Percentiles rank a stretch among this genome's conserved stretches.
Evolutionary conservation across 2,888 invertebrate genomes (phyloP).

Genomic region (Junonia oenone): DNA sequence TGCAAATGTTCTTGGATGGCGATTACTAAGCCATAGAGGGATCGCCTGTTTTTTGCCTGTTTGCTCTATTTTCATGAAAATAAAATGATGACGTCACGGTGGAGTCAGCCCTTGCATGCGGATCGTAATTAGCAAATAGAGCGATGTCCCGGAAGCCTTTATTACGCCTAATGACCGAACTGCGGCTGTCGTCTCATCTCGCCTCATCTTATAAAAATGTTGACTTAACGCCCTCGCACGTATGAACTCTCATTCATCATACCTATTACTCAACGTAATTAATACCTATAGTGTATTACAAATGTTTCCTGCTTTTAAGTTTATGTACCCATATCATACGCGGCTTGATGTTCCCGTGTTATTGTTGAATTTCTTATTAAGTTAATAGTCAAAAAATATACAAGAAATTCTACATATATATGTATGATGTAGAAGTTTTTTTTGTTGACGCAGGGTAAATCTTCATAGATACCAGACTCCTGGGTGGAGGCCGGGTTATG

Average conservation of each 20-base stretch:
- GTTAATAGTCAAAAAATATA: too few species aligned
- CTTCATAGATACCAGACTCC: too few species aligned
- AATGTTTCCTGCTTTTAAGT: not conserved
- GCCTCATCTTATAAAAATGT: slow-evolving; percentile 31
- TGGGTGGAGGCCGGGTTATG: too few species aligned
- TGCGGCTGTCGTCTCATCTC: slow-evolving; percentile 21
- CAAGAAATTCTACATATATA: too few species aligned
- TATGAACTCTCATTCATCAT: not conserved
- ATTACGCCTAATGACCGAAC: slow-evolving; percentile 50
- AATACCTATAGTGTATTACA: not conserved
- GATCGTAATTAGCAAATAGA: slow-evolving; percentile 56
- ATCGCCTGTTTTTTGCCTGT: too few species aligned
- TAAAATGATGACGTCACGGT: not conserved
- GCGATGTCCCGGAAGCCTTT: slow-evolving; percentile 50
- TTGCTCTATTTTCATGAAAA: too few species aligned
- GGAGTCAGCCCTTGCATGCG: slow-evolving; percentile 42
- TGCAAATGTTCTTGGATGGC: too few species aligned
- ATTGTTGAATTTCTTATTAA: too few species aligned
- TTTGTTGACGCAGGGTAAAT: too few species aligned
- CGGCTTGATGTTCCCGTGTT: too few species aligned
- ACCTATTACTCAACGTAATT: not conserved
- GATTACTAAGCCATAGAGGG: too few species aligned
- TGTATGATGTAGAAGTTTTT: too few species aligned
- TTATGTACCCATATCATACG: not conserved
- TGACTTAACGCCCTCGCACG: slow-evolving; percentile 12